These are phyloP conservation scores for Rana temporaria DNA, from an alignment of 2,113 vertebrate genomes.

Conservation along the genomic window DNA sequence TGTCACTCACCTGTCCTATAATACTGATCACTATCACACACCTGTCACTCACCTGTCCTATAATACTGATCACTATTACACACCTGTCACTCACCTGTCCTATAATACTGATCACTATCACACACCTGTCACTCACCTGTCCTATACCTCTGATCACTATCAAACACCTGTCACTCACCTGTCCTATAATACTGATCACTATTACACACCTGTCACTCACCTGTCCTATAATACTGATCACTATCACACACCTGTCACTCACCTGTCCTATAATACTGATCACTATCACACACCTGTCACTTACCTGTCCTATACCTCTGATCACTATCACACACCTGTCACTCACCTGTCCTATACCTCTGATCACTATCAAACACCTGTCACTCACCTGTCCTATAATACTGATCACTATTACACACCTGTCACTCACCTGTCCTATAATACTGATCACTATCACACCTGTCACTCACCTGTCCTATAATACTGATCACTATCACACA, in stretches of 20 bases:
- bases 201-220: neutral
- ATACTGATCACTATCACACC: neutral
- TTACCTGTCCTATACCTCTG: no score
- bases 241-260: neutral
- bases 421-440: neutral
- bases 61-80: no score
- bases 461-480: neutral
- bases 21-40: no score
- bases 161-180: no score
- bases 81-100: no score
- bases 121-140: no score
- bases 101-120: no score
- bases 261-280: neutral
- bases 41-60: no score
- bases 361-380: neutral
- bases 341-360: neutral
- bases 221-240: no score
- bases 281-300: neutral
- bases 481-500: neutral
- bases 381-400: neutral
- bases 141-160: no score
- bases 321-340: neutral
- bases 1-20: neutral
- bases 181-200: no score
- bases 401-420: no score